Evolutionary conservation across 2,888 invertebrate genomes (phyloP).

Genomic region (Heliconius aoede): DNA sequence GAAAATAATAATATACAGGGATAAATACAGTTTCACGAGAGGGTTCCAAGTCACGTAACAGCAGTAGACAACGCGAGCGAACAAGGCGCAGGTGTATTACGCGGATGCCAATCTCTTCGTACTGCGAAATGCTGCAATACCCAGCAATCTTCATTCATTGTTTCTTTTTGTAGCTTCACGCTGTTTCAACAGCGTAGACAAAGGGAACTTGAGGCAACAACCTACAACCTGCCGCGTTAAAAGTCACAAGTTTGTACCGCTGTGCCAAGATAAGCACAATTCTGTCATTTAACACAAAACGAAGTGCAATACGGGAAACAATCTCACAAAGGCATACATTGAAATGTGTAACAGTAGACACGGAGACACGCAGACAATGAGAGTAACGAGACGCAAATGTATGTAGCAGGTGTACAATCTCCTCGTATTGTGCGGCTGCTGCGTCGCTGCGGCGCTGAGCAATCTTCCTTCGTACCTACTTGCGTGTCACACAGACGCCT

Average conservation of each 20-base stretch:
- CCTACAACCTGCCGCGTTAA: no score
- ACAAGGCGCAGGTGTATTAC: conserved; percentile 44
- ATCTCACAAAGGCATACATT: conserved; percentile 16
- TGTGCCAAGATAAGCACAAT: no score
- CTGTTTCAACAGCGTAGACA: no score
- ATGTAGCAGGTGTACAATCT: conserved; percentile 33
- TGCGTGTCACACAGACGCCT: conserved; percentile 17
- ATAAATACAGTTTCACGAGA: conserved; percentile 8
- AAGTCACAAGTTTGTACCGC: no score
- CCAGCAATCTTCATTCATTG: conserved; percentile 12
- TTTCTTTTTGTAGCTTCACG: no score
- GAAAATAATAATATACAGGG: conserved; percentile 7
- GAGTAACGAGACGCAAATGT: conserved; percentile 45
- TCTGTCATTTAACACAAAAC: no score
- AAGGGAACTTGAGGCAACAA: no score
- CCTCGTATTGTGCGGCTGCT: conserved; percentile 34
- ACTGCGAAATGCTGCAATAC: conserved; percentile 37
- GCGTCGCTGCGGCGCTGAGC: conserved; percentile 23
- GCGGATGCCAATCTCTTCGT: conserved; percentile 32
- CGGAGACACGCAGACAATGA: conserved; percentile 41
- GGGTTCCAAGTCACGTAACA: conserved; percentile 32
- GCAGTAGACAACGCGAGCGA: conserved; percentile 41
- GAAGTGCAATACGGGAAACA: not conserved
- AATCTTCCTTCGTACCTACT: conserved; percentile 15
- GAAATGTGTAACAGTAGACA: conserved; percentile 16